These are phyloP conservation scores for Caenorhabditis sp. DNA, from an alignment of 2,888 invertebrate genomes.

Conservation along the genomic window DNA sequence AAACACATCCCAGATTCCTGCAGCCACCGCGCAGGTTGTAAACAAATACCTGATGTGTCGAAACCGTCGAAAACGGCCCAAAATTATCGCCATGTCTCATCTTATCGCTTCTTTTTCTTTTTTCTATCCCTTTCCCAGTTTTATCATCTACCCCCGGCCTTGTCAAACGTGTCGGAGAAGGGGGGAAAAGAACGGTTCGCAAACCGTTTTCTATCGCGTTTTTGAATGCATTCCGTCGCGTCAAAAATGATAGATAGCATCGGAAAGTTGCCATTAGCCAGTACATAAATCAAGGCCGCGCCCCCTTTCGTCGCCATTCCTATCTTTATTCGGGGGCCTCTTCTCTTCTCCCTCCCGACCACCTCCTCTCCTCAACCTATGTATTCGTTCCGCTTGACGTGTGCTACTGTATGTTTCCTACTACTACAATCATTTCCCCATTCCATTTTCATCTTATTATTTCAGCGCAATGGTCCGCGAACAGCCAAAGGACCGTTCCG, in stretches of 20 bases:
- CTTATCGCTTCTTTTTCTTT: conserved; percentile 7
- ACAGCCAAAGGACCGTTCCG: not conserved
- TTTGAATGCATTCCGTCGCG: not conserved
- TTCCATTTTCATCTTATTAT: not conserved
- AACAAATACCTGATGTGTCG: conserved; percentile 24
- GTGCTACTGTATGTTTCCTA: not conserved
- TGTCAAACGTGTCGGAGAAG: conserved; percentile 5
- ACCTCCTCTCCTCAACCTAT: not conserved
- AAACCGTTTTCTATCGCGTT: conserved; percentile 16
- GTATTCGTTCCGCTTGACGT: not conserved
- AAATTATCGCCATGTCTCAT: conserved; percentile 13
- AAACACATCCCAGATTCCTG: not conserved
- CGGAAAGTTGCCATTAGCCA: conserved; percentile 31
- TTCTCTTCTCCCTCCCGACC: conserved; percentile 11
- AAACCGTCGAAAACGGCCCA: not conserved
- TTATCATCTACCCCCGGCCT: conserved; percentile 6
- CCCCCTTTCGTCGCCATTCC: conserved; percentile 2
- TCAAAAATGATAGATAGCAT: conserved; percentile 43
- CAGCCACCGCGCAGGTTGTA: conserved; percentile 34
- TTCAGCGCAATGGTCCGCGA: conserved; percentile 3
- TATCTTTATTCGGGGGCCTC: not conserved
- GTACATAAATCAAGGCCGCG: conserved; percentile 50
- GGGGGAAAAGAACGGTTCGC: conserved; percentile 20
- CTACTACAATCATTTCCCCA: not conserved
- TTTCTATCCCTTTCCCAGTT: not conserved